Percentiles rank a stretch among this genome's conserved stretches.
Evolutionary conservation across 2,113 vertebrate genomes (phyloP).

Genomic region (Anarrhichthys ocellatus): DNA sequence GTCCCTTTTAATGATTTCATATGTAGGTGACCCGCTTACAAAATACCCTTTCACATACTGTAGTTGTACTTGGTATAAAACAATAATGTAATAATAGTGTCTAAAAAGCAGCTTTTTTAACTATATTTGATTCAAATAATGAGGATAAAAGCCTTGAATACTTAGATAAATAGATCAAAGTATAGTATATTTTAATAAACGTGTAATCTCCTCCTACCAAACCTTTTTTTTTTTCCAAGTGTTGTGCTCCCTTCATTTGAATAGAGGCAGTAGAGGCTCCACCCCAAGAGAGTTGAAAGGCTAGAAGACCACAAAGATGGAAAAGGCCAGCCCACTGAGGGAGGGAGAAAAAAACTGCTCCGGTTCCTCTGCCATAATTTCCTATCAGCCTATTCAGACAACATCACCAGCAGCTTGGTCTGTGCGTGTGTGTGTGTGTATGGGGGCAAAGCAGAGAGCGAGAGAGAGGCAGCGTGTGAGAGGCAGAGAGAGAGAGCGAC

Average conservation of each 20-base stretch:
- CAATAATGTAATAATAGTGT: neutral
- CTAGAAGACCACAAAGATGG: slow-evolving; percentile 83
- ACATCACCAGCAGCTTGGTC: slow-evolving; percentile 85
- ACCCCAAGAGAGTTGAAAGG: slow-evolving; percentile 84
- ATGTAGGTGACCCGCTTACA: neutral
- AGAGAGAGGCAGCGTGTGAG: slow-evolving; percentile 55
- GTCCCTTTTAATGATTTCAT: slow-evolving; percentile 16
- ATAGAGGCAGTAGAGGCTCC: slow-evolving; percentile 82
- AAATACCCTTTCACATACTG: slow-evolving; percentile 9
- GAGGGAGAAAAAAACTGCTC: slow-evolving; percentile 85
- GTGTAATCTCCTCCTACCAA: slow-evolving; percentile 63
- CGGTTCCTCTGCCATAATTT: slow-evolving; percentile 87
- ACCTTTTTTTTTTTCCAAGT: slow-evolving; percentile 68
- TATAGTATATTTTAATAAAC: slow-evolving; percentile 62
- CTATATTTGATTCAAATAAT: slow-evolving; percentile 41
- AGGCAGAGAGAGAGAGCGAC: slow-evolving; percentile 62
- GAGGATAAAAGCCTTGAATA: slow-evolving; percentile 27
- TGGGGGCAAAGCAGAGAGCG: slow-evolving; percentile 70
- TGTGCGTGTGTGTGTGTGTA: slow-evolving; percentile 72
- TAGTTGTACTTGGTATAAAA: slow-evolving; percentile 6
- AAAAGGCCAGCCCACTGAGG: slow-evolving; percentile 85
- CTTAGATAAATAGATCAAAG: slow-evolving; percentile 6
- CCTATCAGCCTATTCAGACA: slow-evolving; percentile 87
- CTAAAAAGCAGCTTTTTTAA: slow-evolving; percentile 3
- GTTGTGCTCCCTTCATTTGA: slow-evolving; percentile 81